A percentile compares a stretch with the other conserved stretches of the same genome.
These are phyloP conservation scores for Chromoteleia sp. DNA, from an alignment of 2,888 invertebrate species.

Conservation along the genomic window DNA sequence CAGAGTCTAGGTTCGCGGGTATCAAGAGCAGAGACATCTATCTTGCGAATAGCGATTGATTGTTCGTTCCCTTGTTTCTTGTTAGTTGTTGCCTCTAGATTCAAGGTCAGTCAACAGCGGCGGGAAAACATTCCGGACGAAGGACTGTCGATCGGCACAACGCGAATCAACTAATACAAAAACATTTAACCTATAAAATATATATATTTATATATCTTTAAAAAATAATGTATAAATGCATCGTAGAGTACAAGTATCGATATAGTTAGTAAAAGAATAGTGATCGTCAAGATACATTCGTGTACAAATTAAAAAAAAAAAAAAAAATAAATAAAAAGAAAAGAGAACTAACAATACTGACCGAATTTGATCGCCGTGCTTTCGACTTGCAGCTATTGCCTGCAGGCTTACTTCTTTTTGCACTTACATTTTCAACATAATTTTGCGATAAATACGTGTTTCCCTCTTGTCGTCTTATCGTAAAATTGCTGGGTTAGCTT, in stretches of 20 bases:
- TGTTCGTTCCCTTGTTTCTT: constrained; percentile 1
- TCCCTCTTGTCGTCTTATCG: constrained; percentile 8
- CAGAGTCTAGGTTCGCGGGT: too few relatives aligned
- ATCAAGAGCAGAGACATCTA: constrained; percentile 5
- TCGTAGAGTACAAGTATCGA: constrained; percentile 41
- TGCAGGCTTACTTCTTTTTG: constrained; percentile 33
- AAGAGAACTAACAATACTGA: constrained; percentile 67
- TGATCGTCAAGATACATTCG: constrained; percentile 30
- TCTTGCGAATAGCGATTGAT: constrained; percentile 1
- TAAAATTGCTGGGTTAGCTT: constrained; percentile 25
- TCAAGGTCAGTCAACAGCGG: constrained; percentile 42
- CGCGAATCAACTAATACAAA: constrained; percentile 56
- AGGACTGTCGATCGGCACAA: constrained; percentile 59
- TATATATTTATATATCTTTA: constrained; percentile 55
- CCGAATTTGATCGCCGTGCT: constrained; percentile 44
- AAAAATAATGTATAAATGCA: constrained; percentile 65
- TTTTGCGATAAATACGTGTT: constrained; percentile 9
- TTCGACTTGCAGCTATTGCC: constrained; percentile 3
- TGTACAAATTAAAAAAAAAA: constrained; percentile 42
- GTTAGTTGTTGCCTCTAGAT: not conserved
- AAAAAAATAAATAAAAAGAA: too few relatives aligned
- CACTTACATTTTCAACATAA: constrained; percentile 49
- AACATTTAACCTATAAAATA: constrained; percentile 59
- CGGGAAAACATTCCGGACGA: constrained; percentile 51
- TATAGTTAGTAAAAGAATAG: constrained; percentile 29